Conservation (phyloP, 2,888 invertebrate species). For the Achlya flavicornis region DNA sequence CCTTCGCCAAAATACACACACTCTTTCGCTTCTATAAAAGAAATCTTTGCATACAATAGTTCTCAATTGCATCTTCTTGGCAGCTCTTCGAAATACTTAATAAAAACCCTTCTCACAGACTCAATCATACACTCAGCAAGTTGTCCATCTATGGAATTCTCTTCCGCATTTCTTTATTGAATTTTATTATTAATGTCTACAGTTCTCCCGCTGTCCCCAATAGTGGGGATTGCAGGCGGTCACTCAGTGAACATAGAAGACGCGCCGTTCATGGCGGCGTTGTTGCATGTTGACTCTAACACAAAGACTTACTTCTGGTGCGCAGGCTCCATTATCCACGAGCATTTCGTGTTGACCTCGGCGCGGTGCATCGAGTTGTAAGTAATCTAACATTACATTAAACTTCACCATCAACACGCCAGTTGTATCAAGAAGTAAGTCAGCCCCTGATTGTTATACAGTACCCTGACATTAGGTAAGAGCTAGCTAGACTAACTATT, state of each 20-base stretch:
- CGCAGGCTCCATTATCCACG: not conserved
- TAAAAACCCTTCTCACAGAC: too few species aligned
- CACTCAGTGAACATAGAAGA: not conserved
- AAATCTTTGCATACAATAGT: too few species aligned
- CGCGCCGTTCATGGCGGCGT: not conserved
- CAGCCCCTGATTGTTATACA: not conserved
- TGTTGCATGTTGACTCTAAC: not conserved
- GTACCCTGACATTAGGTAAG: too few species aligned
- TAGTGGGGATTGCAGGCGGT: not conserved
- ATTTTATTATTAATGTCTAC: not conserved
- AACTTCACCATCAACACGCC: too few species aligned
- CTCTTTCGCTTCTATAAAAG: too few species aligned
- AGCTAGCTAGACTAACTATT: too few species aligned
- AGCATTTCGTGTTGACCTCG: not conserved
- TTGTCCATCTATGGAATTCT: too few species aligned
- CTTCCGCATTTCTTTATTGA: not conserved
- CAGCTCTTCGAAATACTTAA: too few species aligned
- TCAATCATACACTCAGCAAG: too few species aligned
- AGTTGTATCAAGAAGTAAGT: too few species aligned
- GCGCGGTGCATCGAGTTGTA: not conserved
- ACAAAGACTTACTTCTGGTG: not conserved
- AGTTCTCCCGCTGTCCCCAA: not conserved
- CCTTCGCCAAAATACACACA: too few species aligned
- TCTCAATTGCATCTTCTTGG: too few species aligned
- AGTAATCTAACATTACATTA: not conserved